Conservation (phyloP, 2,888 invertebrate species). For the Aproaerema taeniolella region DNA sequence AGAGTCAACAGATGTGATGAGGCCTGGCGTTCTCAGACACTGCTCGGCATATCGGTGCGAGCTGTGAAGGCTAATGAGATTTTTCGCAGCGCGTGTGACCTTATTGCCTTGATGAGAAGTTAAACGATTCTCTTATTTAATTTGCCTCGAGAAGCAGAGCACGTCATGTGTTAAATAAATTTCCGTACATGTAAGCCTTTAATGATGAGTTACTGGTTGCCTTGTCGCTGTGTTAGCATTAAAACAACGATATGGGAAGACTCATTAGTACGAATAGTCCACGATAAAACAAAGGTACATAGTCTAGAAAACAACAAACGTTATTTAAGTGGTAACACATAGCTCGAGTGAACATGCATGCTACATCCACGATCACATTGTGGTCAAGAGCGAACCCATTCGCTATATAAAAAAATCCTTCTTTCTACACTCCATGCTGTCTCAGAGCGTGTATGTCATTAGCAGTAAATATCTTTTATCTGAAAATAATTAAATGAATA, state of each 20-base stretch:
- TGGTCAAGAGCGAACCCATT: no score
- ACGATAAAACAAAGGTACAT: not conserved
- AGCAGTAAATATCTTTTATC: no score
- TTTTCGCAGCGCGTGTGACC: conserved; percentile 13
- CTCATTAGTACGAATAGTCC: not conserved
- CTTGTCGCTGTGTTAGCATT: conserved; percentile 1
- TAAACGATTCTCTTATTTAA: conserved; percentile 10
- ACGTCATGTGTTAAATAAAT: conserved; percentile 10
- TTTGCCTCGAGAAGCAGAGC: conserved; percentile 6
- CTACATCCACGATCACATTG: not conserved
- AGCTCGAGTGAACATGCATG: not conserved
- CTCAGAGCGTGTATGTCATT: no score
- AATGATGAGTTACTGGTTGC: not conserved
- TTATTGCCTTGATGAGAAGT: conserved; percentile 13
- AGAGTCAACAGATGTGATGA: conserved; percentile 23
- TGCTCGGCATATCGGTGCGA: conserved; percentile 12
- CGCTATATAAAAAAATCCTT: not conserved
- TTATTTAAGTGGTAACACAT: not conserved
- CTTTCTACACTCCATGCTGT: no score
- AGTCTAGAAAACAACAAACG: not conserved
- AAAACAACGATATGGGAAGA: no score
- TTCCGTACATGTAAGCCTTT: conserved; percentile 8
- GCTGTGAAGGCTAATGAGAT: conserved; percentile 11
- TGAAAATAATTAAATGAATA: no score
- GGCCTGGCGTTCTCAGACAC: conserved; percentile 12